Evolutionary conservation across 2,113 vertebrate species (phyloP).

Genomic region (Pantherophis guttatus): DNA sequence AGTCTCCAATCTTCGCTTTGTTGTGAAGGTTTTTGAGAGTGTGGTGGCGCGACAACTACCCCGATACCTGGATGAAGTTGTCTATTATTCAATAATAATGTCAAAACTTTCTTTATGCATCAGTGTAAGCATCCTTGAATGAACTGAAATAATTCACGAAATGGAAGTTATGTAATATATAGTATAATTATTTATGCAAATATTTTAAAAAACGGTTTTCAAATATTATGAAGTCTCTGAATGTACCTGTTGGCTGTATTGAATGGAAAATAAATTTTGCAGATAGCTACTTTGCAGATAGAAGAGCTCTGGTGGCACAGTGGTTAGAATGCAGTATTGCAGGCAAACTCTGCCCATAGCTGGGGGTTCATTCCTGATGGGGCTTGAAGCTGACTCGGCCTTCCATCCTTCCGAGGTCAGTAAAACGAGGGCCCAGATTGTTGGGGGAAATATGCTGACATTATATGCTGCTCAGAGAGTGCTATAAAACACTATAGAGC

Average conservation of each 20-base stretch:
- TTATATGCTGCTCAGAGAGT: not conserved
- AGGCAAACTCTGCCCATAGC: too few relatives aligned
- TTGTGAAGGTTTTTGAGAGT: too few relatives aligned
- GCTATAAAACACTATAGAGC: too few relatives aligned
- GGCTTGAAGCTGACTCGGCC: not conserved
- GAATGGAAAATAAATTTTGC: conserved; percentile 46
- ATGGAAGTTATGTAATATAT: conserved; percentile 26
- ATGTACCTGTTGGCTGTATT: conserved; percentile 29
- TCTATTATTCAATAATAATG: not conserved
- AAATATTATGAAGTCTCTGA: conserved; percentile 1
- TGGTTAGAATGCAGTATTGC: too few relatives aligned
- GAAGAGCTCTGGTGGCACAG: too few relatives aligned
- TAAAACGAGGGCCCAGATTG: not conserved
- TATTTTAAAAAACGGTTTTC: conserved; percentile 25
- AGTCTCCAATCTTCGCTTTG: too few relatives aligned
- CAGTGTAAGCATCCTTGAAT: not conserved
- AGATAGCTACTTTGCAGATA: not conserved
- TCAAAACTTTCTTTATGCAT: not conserved
- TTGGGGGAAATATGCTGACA: not conserved
- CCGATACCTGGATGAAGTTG: too few relatives aligned
- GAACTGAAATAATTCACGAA: conserved; percentile 21
- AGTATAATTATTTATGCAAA: not conserved
- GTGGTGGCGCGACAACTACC: too few relatives aligned
- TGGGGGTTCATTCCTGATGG: too few relatives aligned
- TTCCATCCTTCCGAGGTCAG: not conserved